Evolutionary conservation across 2,113 vertebrate species (phyloP).

Genomic region (Heloderma charlesbogerti): DNA sequence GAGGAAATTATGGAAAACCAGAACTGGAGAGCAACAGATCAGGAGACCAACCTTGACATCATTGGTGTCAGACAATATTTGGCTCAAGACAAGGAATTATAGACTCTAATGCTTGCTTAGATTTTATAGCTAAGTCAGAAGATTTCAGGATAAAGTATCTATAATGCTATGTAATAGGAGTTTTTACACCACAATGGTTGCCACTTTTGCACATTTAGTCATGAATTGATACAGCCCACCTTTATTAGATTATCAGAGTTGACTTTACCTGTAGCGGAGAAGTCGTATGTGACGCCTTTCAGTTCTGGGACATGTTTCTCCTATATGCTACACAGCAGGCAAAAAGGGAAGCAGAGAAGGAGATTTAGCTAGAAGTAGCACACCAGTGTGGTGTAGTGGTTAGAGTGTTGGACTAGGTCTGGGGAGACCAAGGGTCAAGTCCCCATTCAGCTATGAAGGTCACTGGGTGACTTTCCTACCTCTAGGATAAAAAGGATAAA

Average conservation of each 20-base stretch:
- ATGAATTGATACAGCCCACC: not conserved
- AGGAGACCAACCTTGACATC: not conserved
- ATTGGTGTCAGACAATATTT: not conserved
- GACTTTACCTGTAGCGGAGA: not conserved
- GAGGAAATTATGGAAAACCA: not conserved
- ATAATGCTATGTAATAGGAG: not conserved
- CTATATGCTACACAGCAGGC: not conserved
- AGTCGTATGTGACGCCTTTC: not conserved
- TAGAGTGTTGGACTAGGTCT: too few relatives aligned
- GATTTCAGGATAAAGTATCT: not conserved
- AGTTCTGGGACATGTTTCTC: not conserved
- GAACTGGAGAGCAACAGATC: not conserved
- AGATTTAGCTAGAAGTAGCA: not conserved
- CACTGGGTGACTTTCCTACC: too few relatives aligned
- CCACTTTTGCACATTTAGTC: not conserved
- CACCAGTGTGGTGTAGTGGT: too few relatives aligned
- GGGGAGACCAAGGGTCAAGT: too few relatives aligned
- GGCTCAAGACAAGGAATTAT: not conserved
- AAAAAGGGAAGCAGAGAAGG: not conserved
- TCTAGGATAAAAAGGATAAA: too few relatives aligned
- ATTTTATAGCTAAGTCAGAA: not conserved
- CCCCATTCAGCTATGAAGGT: too few relatives aligned
- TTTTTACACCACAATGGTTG: not conserved
- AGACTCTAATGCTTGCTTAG: not conserved
- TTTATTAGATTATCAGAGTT: not conserved